Conservation (phyloP, 2,113 vertebrate species). For the western clawed frog (Xenopus tropicalis) region UCB_Xtro_10.0 CM004445.2:123901001-123901500, state of each 20-base stretch:
- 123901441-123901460: neutral
- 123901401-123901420: neutral
- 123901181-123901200: too few species aligned
- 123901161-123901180: too few species aligned
- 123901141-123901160: too few species aligned
- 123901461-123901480: too few species aligned
- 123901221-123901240: neutral
- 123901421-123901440: neutral
- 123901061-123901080: conserved; percentile 42
- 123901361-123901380: conserved; percentile 4
- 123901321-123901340: conserved; percentile 7
- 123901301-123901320: conserved; percentile 13
- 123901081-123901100: conserved; percentile 43
- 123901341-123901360: neutral
- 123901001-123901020: conserved; percentile 41
- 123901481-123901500: too few species aligned
- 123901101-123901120: conserved; percentile 43
- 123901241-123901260: neutral
- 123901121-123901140: too few species aligned
- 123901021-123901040: conserved; percentile 25
- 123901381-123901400: neutral
- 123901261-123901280: neutral
- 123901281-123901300: neutral
- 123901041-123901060: conserved; percentile 45
- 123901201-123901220: too few species aligned